phyloP scores from a whole-genome alignment of 2,113 vertebrate species.

The Lutjanus erythropterus region DNA sequence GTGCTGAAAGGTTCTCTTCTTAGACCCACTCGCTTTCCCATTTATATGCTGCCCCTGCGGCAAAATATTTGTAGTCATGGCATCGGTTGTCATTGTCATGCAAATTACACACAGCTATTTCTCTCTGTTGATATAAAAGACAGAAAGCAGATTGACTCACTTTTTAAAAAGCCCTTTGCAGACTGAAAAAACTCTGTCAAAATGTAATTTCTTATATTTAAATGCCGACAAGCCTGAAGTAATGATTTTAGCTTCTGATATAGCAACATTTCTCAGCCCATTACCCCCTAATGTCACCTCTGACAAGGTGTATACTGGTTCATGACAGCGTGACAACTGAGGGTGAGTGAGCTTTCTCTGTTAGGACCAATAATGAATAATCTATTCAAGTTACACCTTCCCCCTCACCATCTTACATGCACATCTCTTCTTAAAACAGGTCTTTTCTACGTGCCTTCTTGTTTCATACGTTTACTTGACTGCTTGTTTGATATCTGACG shows the following conservation, averaged over 20 bases:
- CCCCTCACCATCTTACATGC: neutral
- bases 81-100: conserved; percentile 39
- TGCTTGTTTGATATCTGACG: neutral
- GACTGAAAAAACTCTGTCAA: conserved; percentile 7
- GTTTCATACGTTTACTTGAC: neutral
- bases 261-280: conserved; percentile 14
- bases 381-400: neutral
- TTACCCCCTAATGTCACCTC: conserved; percentile 29
- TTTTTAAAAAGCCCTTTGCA: neutral
- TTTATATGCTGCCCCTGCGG: conserved; percentile 31
- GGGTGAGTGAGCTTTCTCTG: neutral
- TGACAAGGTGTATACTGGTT: conserved; percentile 33
- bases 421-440: neutral
- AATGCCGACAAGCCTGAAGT: conserved; percentile 11
- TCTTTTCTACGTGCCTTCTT: neutral
- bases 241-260: conserved; percentile 24
- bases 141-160: conserved; percentile 18
- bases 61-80: conserved; percentile 23
- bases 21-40: conserved; percentile 20
- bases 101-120: conserved; percentile 43
- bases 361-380: neutral
- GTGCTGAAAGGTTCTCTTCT: conserved; percentile 28
- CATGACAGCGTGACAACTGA: conserved; percentile 18
- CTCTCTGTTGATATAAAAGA: conserved; percentile 27
- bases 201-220: conserved; percentile 12